Percentiles rank a stretch among this genome's conserved stretches.
These are phyloP conservation scores for Rhizomys pruinosus DNA, from an alignment of 2,113 vertebrate species.

Conservation along the genomic window DNA sequence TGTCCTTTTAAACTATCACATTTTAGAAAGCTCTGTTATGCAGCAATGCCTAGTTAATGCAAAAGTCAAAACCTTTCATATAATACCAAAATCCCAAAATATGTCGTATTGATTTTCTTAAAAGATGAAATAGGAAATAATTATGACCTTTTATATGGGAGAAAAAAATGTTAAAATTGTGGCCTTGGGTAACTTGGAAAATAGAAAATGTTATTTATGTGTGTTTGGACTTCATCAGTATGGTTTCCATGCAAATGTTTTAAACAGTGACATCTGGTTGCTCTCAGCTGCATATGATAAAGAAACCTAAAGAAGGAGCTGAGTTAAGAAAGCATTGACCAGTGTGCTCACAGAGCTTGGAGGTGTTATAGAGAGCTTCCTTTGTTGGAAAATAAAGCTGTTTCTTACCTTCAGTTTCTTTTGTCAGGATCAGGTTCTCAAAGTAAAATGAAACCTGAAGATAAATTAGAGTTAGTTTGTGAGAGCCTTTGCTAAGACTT, in stretches of 20 bases:
- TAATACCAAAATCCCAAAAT: neutral
- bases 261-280: conserved; percentile 27
- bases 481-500: neutral
- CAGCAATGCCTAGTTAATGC: neutral
- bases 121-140: neutral
- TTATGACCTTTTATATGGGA: neutral
- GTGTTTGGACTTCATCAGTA: conserved; percentile 11
- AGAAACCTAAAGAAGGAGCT: conserved; percentile 9
- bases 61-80: neutral
- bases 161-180: conserved; percentile 13
- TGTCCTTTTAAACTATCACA: neutral
- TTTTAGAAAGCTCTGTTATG: neutral
- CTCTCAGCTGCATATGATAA: conserved; percentile 25
- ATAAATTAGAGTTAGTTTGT: conserved; percentile 13
- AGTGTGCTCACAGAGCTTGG: conserved; percentile 10
- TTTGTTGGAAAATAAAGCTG: conserved; percentile 41
- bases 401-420: conserved; percentile 14
- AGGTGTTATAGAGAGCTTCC: neutral
- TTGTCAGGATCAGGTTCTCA: conserved; percentile 25
- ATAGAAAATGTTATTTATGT: neutral
- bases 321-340: conserved; percentile 41
- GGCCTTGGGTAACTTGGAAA: neutral
- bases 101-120: neutral
- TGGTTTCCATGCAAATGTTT: conserved; percentile 41
- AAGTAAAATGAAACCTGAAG: conserved; percentile 27